These are phyloP conservation scores for Malurus elegans DNA, from an alignment of 2,113 vertebrate genomes.

Conservation along the genomic window DNA sequence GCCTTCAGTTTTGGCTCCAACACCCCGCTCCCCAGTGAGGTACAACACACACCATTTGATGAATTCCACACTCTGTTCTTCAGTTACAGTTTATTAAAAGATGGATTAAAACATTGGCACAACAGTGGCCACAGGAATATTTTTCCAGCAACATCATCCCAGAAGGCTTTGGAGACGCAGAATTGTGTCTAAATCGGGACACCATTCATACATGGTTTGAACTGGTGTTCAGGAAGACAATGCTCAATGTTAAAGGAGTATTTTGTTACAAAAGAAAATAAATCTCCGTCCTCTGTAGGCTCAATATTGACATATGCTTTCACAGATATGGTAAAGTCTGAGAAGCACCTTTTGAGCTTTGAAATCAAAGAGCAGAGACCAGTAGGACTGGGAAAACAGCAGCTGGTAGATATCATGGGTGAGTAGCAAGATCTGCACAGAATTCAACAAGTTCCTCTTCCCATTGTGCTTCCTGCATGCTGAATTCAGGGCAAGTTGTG, in stretches of 20 bases:
- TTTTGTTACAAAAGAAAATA: neutral
- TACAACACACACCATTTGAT: conserved; percentile 54
- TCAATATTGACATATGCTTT: neutral
- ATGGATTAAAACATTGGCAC: conserved; percentile 74
- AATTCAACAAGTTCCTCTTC: neutral
- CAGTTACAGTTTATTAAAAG: conserved; percentile 74
- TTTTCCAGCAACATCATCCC: conserved; percentile 68
- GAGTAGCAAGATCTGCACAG: neutral
- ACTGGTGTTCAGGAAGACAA: conserved; percentile 42
- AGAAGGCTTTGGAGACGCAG: neutral
- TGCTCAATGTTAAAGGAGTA: neutral
- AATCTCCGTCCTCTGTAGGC: neutral
- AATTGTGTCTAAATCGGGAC: conserved; percentile 57
- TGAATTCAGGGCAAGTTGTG: neutral
- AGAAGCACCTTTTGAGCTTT: neutral
- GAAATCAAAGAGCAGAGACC: neutral
- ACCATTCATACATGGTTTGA: conserved; percentile 5
- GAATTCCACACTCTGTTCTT: conserved; percentile 70
- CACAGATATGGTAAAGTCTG: neutral
- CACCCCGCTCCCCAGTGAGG: conserved; percentile 58
- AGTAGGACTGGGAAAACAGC: neutral
- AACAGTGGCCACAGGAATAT: conserved; percentile 58
- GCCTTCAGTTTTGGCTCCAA: conserved; percentile 59
- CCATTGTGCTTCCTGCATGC: neutral
- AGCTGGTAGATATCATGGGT: neutral